Conservation (phyloP, 2,888 invertebrate genomes). For the Athalia cordata region DNA sequence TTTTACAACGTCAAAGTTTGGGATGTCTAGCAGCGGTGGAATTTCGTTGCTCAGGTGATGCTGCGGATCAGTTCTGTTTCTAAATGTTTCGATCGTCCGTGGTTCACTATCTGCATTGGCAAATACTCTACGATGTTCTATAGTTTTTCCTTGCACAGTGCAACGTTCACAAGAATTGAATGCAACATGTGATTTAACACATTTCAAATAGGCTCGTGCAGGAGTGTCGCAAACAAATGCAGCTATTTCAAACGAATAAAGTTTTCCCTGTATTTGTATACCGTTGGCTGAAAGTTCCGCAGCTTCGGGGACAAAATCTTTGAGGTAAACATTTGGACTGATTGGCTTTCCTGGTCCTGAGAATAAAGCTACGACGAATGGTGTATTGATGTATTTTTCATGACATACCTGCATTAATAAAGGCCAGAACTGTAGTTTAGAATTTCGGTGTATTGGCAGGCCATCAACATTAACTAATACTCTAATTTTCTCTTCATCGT, state of each 20-base stretch:
- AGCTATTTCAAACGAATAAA: slow-evolving; percentile 24
- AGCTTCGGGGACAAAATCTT: slow-evolving; percentile 49
- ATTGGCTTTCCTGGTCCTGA: slow-evolving; percentile 48
- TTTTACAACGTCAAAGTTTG: slow-evolving; percentile 36
- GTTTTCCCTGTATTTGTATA: slow-evolving; percentile 39
- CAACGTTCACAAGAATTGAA: slow-evolving; percentile 40
- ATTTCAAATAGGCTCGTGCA: slow-evolving; percentile 38
- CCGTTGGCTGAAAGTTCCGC: slow-evolving; percentile 40
- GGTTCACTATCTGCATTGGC: slow-evolving; percentile 16
- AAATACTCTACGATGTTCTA: slow-evolving; percentile 31
- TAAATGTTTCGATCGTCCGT: slow-evolving; percentile 23
- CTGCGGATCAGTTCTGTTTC: slow-evolving; percentile 11
- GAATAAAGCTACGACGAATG: slow-evolving; percentile 37
- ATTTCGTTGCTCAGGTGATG: slow-evolving; percentile 10
- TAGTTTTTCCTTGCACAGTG: slow-evolving; percentile 13
- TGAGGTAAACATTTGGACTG: slow-evolving; percentile 43
- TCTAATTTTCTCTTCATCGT: slow-evolving; percentile 37
- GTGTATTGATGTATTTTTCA: slow-evolving; percentile 21
- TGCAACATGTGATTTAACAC: slow-evolving; percentile 26
- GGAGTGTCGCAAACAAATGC: slow-evolving; percentile 33
- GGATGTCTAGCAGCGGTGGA: slow-evolving; percentile 23
- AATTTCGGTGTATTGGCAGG: slow-evolving; percentile 19
- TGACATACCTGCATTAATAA: slow-evolving; percentile 21
- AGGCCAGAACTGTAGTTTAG: slow-evolving; percentile 20
- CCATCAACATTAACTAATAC: slow-evolving; percentile 41